These are phyloP conservation scores for Agriopis marginaria DNA, from an alignment of 2,888 invertebrate species.

Conservation along the genomic window DNA sequence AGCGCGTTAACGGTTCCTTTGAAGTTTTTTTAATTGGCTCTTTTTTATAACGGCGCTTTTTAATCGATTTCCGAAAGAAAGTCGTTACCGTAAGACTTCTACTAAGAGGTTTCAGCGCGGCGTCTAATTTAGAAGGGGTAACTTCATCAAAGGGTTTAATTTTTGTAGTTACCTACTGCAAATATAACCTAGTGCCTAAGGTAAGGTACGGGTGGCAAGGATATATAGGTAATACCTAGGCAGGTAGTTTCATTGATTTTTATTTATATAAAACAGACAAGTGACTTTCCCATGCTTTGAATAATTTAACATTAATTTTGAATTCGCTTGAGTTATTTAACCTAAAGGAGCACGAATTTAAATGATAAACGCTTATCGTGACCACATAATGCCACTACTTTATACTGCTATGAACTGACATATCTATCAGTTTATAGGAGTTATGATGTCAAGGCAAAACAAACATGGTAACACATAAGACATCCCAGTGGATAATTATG, in stretches of 20 bases:
- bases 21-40: conserved; percentile 21
- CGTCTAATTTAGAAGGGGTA: background rate
- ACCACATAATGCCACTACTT: background rate
- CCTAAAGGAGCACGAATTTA: background rate
- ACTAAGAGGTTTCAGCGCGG: background rate
- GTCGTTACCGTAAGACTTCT: too few species aligned
- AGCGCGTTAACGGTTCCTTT: conserved; percentile 17
- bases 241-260: background rate
- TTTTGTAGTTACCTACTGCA: too few species aligned
- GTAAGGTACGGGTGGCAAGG: too few species aligned
- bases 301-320: background rate
- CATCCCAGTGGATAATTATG: background rate
- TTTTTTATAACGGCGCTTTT: conserved; percentile 22
- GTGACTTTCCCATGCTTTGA: background rate
- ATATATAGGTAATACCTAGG: too few species aligned
- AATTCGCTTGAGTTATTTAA: background rate
- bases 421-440: background rate
- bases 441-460: background rate
- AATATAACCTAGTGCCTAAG: too few species aligned
- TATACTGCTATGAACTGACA: conserved; percentile 1
- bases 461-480: background rate
- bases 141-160: background rate
- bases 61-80: conserved; percentile 11
- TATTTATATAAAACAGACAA: background rate
- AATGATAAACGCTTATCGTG: conserved; percentile 1